Conservation (phyloP, 2,797 vertebrate species). For the Aotus griseimembra region DNA sequence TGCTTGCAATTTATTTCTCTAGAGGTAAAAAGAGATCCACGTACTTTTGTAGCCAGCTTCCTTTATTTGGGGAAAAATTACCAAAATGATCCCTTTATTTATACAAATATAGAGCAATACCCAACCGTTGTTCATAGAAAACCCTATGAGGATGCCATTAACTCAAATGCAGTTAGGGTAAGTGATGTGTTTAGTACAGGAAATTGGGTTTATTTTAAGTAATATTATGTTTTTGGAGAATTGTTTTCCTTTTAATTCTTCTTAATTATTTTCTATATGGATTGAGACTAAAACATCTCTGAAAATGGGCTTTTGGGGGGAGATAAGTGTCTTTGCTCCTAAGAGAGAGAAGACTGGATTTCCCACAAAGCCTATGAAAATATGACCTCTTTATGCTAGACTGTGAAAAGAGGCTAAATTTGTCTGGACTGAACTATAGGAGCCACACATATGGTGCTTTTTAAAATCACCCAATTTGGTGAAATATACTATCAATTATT, state of each 20-base stretch:
- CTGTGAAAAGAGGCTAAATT: background rate
- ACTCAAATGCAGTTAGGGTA: background rate
- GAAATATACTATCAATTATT: background rate
- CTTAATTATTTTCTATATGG: background rate
- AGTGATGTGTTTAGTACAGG: background rate
- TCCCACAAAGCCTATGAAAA: background rate
- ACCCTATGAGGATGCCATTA: background rate
- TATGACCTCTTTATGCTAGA: background rate
- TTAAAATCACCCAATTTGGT: background rate
- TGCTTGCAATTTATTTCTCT: background rate
- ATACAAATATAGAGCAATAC: background rate
- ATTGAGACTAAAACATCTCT: slow-evolving; percentile 36
- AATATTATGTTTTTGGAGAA: background rate
- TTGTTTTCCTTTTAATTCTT: background rate
- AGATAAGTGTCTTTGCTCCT: background rate
- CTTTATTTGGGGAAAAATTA: background rate
- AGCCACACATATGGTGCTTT: background rate
- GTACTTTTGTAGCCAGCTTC: background rate
- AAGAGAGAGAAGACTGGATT: background rate
- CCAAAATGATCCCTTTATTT: background rate
- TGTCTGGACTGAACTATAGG: background rate
- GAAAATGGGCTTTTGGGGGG: background rate
- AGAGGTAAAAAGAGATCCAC: background rate
- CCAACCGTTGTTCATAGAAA: background rate
- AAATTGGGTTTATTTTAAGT: slow-evolving; percentile 14